Percentiles rank a stretch among this genome's conserved stretches.
Evolutionary conservation across 2,888 invertebrate genomes (phyloP).

Genomic region (Ctena decussata): DNA sequence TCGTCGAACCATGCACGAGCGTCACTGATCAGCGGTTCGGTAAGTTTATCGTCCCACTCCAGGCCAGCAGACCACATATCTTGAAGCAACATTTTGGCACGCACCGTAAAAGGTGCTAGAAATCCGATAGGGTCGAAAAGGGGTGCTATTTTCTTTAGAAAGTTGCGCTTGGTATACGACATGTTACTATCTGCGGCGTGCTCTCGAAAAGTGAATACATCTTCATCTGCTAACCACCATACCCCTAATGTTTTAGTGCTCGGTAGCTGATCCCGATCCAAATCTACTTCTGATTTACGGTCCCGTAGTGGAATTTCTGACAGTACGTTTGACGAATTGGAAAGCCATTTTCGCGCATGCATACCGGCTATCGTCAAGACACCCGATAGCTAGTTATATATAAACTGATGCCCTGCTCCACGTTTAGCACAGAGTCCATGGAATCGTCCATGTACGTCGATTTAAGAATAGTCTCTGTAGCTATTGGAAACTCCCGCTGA

Average conservation of each 20-base stretch:
- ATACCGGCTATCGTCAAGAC: slow-evolving; percentile 52
- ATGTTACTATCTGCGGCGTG: no score
- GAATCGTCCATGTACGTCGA: slow-evolving; percentile 68
- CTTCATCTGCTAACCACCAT: slow-evolving; percentile 48
- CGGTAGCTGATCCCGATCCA: slow-evolving; percentile 43
- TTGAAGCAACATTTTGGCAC: no score
- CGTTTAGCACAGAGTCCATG: slow-evolving; percentile 52
- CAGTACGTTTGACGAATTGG: slow-evolving; percentile 56
- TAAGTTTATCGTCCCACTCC: no score
- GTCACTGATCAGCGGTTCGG: no score
- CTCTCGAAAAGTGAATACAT: no score
- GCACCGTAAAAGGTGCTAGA: no score
- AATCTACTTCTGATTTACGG: slow-evolving; percentile 34
- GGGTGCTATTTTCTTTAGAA: no score
- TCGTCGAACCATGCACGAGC: no score
- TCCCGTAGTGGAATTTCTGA: slow-evolving; percentile 47
- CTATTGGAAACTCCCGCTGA: no score
- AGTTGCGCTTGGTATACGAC: no score
- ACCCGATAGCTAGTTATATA: slow-evolving; percentile 46
- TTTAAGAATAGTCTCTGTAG: slow-evolving; percentile 55
- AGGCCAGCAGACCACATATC: no score
- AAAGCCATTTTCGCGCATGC: slow-evolving; percentile 52
- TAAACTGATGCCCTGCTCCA: slow-evolving; percentile 34
- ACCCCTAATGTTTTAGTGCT: slow-evolving; percentile 62
- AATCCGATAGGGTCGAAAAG: no score